A percentile compares a stretch with the other conserved stretches of the same genome.
Conservation (phyloP, 2,888 invertebrate genomes). For the Euclidia mi region DNA sequence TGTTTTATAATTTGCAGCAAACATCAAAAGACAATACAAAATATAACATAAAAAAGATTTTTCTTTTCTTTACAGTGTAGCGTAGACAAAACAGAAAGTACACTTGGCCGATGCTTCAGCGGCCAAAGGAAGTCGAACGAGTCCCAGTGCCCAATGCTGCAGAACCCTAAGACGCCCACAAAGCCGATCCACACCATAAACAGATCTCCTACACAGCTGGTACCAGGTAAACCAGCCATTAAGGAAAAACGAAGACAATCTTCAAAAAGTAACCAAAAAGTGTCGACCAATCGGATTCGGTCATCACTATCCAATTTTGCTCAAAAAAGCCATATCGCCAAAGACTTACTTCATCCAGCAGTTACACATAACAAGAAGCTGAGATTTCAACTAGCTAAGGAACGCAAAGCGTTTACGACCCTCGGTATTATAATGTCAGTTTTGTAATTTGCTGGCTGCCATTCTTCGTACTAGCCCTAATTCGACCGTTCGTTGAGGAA, state of each 20-base stretch:
- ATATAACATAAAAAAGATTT: too few relatives aligned
- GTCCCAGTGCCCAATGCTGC: constrained; percentile 93
- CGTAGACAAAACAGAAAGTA: constrained; percentile 89
- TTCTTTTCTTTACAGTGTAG: constrained; percentile 92
- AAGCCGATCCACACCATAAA: constrained; percentile 86
- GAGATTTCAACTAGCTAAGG: constrained; percentile 96
- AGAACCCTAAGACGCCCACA: constrained; percentile 86
- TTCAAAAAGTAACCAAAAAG: constrained; percentile 79
- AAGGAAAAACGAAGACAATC: constrained; percentile 77
- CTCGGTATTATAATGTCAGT: constrained; percentile 99
- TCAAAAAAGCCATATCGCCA: constrained; percentile 86
- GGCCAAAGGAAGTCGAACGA: constrained; percentile 93
- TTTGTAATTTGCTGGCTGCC: constrained; percentile 98
- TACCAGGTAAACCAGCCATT: constrained; percentile 80
- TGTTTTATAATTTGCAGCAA: too few relatives aligned
- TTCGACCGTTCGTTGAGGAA: constrained; percentile 95
- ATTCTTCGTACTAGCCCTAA: constrained; percentile 98
- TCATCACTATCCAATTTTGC: constrained; percentile 85
- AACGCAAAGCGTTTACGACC: constrained; percentile 98
- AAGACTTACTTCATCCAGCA: constrained; percentile 88
- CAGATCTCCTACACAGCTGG: constrained; percentile 75
- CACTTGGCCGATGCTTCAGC: constrained; percentile 91
- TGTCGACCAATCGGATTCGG: constrained; percentile 80
- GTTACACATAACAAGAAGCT: constrained; percentile 95
- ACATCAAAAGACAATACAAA: too few relatives aligned